phyloP scores from a whole-genome alignment of 2,888 invertebrate genomes.

The Pristionchus japonicus region DNA sequence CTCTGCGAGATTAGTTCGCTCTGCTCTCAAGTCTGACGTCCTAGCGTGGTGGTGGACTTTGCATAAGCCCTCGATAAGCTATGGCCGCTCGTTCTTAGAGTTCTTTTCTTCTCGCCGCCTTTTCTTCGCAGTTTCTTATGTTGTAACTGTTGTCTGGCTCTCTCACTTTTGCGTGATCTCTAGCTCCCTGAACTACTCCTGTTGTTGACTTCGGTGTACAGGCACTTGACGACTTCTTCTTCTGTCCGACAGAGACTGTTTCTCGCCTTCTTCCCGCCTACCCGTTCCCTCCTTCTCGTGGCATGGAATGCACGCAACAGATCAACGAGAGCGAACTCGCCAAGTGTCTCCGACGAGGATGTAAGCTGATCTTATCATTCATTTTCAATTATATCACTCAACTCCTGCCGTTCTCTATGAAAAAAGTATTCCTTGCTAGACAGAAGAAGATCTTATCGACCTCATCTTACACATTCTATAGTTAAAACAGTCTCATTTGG shows the following conservation, averaged over 20 bases:
- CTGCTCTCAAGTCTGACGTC: neutral
- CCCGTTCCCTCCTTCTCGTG: neutral
- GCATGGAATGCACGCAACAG: neutral
- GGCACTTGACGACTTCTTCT: neutral
- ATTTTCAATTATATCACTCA: no score
- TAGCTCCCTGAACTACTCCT: neutral
- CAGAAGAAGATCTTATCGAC: no score
- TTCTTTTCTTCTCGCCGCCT: neutral
- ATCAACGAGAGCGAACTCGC: neutral
- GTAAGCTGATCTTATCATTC: neutral
- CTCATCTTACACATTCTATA: no score
- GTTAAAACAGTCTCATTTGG: no score
- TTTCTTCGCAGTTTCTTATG: neutral
- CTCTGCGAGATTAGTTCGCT: conserved; percentile 3
- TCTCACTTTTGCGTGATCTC: neutral
- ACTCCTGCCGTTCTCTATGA: no score
- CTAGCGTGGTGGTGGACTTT: neutral
- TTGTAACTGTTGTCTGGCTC: no score
- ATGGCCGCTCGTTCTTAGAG: neutral
- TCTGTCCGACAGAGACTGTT: neutral
- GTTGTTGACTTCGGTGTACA: neutral
- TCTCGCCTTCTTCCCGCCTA: neutral
- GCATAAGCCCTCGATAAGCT: neutral
- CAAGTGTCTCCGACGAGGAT: neutral
- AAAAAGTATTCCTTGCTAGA: no score